These are phyloP conservation scores for Tenthredo mesomela DNA, from an alignment of 2,888 invertebrate genomes.

Conservation along the genomic window DNA sequence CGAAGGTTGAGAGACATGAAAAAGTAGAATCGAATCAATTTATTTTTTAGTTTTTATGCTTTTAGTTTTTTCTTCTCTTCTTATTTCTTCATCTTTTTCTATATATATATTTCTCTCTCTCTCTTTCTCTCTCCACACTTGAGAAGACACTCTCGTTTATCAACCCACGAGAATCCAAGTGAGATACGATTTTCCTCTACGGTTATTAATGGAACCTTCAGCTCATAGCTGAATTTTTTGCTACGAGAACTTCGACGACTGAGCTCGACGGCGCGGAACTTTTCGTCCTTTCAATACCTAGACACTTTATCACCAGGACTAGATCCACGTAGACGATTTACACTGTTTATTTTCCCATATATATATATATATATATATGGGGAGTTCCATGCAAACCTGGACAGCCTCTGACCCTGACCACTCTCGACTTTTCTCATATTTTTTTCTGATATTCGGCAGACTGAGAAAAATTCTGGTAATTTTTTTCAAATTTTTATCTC, in stretches of 20 bases:
- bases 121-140: not conserved
- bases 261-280: slow-evolving; percentile 12
- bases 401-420: too few relatives aligned
- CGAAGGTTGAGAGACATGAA: not conserved
- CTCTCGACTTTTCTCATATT: too few relatives aligned
- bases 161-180: slow-evolving; percentile 24
- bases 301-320: slow-evolving; percentile 14
- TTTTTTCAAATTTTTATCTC: too few relatives aligned
- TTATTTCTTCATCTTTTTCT: not conserved
- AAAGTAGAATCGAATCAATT: slow-evolving; percentile 14
- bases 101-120: not conserved
- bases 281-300: slow-evolving; percentile 31
- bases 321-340: not conserved
- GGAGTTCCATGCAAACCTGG: too few relatives aligned
- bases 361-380: not conserved
- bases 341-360: slow-evolving; percentile 6
- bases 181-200: slow-evolving; percentile 36
- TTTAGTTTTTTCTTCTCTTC: not conserved
- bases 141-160: slow-evolving; percentile 37
- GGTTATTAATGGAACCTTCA: slow-evolving; percentile 41
- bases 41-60: slow-evolving; percentile 8
- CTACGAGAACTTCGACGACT: slow-evolving; percentile 26
- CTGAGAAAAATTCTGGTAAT: too few relatives aligned
- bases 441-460: too few relatives aligned
- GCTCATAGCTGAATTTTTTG: slow-evolving; percentile 37